These are phyloP conservation scores for Dromius quadrimaculatus DNA, from an alignment of 2,888 invertebrate genomes.

Conservation along the genomic window DNA sequence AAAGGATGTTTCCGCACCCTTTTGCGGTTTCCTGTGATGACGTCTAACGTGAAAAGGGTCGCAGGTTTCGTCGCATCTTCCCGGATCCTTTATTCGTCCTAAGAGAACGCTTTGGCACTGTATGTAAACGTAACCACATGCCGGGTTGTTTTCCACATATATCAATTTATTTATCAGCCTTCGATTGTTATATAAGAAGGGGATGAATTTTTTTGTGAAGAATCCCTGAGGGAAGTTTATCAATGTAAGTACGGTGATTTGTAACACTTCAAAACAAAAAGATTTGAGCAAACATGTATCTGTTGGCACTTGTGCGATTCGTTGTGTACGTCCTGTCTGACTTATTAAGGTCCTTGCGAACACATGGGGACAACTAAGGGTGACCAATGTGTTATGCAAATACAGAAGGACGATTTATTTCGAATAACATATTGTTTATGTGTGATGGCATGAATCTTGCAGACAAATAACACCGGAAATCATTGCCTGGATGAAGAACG, in stretches of 20 bases:
- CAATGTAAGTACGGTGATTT: neutral
- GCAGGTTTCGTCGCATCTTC: neutral
- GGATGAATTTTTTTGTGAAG: slow-evolving; percentile 13
- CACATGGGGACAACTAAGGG: too few species aligned
- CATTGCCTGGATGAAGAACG: too few species aligned
- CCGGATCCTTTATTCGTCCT: slow-evolving; percentile 32
- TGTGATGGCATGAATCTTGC: too few species aligned
- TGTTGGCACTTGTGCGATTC: too few species aligned
- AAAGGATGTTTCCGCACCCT: slow-evolving; percentile 13
- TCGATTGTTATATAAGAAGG: slow-evolving; percentile 29
- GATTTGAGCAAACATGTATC: too few species aligned
- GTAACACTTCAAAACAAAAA: neutral
- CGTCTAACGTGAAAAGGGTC: slow-evolving; percentile 11
- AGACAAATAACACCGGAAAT: too few species aligned
- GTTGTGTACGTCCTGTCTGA: too few species aligned
- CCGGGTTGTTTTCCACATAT: slow-evolving; percentile 23
- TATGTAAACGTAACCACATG: slow-evolving; percentile 21
- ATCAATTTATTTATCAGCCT: slow-evolving; percentile 26
- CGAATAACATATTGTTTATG: too few species aligned
- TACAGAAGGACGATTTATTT: too few species aligned
- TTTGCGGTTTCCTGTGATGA: slow-evolving; percentile 26
- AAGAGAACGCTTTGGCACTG: slow-evolving; percentile 29
- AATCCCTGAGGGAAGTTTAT: neutral
- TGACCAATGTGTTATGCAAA: too few species aligned
- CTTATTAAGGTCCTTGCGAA: too few species aligned